Percentiles rank a stretch among this genome's conserved stretches.
phyloP scores from a whole-genome alignment of 2,797 vertebrate species.

The Rallus crepitans region DNA sequence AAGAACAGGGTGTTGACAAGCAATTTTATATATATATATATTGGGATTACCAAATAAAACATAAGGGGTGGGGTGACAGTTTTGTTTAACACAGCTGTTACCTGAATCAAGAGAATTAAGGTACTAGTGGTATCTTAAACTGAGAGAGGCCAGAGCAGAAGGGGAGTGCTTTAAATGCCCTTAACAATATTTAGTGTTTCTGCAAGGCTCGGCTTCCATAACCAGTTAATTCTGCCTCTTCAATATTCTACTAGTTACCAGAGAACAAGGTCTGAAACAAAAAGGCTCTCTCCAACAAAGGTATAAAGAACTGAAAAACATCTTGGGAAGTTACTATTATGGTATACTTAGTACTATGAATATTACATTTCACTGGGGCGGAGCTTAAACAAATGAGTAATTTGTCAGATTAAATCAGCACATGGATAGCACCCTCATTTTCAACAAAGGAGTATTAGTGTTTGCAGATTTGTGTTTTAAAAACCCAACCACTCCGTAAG shows the following conservation, averaged over 20 bases:
- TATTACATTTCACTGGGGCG: background rate
- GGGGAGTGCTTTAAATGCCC: background rate
- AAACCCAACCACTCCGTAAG: fast-evolving
- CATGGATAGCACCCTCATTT: background rate
- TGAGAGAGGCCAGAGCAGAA: background rate
- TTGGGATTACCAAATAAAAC: background rate
- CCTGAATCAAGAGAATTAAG: background rate
- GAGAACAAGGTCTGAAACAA: background rate
- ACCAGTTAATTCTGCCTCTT: background rate
- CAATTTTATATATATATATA: background rate
- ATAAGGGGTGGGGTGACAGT: background rate
- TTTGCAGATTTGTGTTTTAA: background rate
- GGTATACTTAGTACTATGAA: background rate
- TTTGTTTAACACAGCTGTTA: background rate
- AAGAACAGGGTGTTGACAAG: background rate
- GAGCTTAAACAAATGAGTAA: background rate
- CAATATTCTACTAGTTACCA: background rate
- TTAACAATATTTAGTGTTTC: background rate
- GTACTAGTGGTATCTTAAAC: background rate
- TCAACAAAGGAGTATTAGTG: background rate
- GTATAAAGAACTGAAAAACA: background rate
- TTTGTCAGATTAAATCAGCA: background rate
- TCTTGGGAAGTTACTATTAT: background rate
- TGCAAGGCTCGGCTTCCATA: background rate
- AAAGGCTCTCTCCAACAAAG: background rate